Base-by-base conservation (phyloP, 2,888 invertebrate species). In the Platycheirus rosarum region DNA sequence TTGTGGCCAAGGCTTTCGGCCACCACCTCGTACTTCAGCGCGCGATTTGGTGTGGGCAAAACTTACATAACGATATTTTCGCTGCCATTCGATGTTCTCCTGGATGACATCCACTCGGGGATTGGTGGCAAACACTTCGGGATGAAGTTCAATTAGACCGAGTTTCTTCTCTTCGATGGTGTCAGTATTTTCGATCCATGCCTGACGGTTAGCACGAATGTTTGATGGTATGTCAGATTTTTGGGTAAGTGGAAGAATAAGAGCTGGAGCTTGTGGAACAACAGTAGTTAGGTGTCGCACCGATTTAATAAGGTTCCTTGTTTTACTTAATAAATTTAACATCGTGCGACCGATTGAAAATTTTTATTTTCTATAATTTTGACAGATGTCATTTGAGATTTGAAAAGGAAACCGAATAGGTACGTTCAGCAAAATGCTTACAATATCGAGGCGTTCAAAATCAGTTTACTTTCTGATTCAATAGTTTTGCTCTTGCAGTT, bases 1-100 rank as follows among this genome's bases (percentile, higher is more conserved):
- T 89, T 99, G 99, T 0, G 97, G 97, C 98, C 98, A 98, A 0
- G 99, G 99, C 87, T 99, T 99, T 23, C 93, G 92, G 0, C 97
- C 97, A 63, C 98, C 97, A 37, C 98, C 98, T 53, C 93, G 91
- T 68, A 96, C 94, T 91, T 99, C 99, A 0, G 96, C 95, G 69
- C 97, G 92, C 0, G 94, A 93, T 89, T 95, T 95, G 1, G 95
- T 93, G 86, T 95, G 92, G 0, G 94, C 95, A 92, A 94, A 97
- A 86, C 95, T 94, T 90, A 98, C 95, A 91, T 92, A 94, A 88
- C 94, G 93, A 89, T 97, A 98, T 84, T 94, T 92, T 84, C 87
- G 91, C 89, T 98, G 98, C 98, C 98, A 98, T 60, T 91, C 90
- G 20, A 97, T 91, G 92, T 99, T 99, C 84, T 94, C 92, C 84